Evolutionary conservation across 2,797 vertebrate genomes (phyloP).

Genomic region (Pachyuromys duprasi): DNA sequence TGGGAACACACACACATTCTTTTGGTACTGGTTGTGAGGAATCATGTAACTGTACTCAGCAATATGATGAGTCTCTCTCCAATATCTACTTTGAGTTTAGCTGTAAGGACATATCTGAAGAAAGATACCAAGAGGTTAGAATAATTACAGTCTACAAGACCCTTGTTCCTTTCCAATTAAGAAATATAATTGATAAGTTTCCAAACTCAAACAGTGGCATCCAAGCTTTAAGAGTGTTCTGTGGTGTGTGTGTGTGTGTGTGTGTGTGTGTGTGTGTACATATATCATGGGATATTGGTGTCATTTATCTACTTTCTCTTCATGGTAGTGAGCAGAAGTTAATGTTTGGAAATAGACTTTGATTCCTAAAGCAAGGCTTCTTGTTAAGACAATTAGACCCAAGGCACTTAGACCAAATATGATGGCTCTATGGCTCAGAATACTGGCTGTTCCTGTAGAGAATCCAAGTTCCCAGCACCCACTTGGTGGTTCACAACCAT

Average conservation of each 20-base stretch:
- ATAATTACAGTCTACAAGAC: background rate
- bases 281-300: background rate
- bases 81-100: background rate
- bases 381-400: background rate
- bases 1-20: background rate
- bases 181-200: background rate
- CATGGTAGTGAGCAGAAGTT: background rate
- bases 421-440: background rate
- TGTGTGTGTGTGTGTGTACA: background rate
- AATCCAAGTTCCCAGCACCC: background rate
- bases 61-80: background rate
- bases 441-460: background rate
- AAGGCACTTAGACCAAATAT: too few species aligned
- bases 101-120: background rate
- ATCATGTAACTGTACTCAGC: too few species aligned
- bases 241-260: background rate
- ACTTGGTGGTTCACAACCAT: too few species aligned
- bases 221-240: background rate
- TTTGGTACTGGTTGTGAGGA: background rate
- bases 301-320: background rate
- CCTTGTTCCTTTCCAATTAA: conserved; percentile 42
- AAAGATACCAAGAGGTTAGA: background rate
- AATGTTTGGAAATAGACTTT: background rate
- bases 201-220: conserved; percentile 26
- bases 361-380: background rate